Conservation (phyloP, 2,113 vertebrate species). For the Oreotragus oreotragus region DNA sequence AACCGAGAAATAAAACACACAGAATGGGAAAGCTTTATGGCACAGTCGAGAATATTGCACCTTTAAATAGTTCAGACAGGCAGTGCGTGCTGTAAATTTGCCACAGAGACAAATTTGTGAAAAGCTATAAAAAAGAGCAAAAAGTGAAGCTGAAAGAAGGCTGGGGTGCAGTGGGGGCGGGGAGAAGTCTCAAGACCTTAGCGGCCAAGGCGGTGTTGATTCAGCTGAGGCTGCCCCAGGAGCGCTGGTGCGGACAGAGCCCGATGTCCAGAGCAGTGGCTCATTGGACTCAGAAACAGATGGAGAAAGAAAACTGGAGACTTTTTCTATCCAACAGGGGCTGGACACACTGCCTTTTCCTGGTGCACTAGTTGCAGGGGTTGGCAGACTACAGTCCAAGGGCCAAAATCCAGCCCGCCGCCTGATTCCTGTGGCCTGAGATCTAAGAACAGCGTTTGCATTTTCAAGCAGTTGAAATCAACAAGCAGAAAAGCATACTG, state of each 20-base stretch:
- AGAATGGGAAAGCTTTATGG: slow-evolving; percentile 77
- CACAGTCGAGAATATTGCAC: slow-evolving; percentile 69
- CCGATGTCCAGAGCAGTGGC: background rate
- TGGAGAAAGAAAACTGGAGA: slow-evolving; percentile 55
- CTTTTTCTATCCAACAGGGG: slow-evolving; percentile 18
- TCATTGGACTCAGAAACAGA: slow-evolving; percentile 58
- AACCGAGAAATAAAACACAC: slow-evolving; percentile 80
- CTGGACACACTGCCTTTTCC: background rate
- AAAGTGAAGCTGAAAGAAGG: slow-evolving; percentile 65
- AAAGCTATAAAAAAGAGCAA: slow-evolving; percentile 76
- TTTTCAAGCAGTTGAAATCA: background rate
- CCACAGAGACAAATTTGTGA: slow-evolving; percentile 79
- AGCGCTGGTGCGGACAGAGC: background rate
- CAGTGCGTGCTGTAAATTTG: slow-evolving; percentile 72
- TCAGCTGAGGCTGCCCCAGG: slow-evolving; percentile 43
- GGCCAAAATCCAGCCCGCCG: background rate
- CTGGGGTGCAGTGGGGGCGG: fast-evolving
- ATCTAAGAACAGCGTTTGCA: background rate
- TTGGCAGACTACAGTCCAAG: fast-evolving
- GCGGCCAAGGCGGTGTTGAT: slow-evolving; percentile 48
- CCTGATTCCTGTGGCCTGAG: background rate
- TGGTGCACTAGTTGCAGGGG: background rate
- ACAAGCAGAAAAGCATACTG: background rate
- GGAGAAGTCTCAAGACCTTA: background rate
- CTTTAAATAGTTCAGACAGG: slow-evolving; percentile 77